A percentile compares a stretch with the other conserved stretches of the same genome.
phyloP scores from a whole-genome alignment of 2,113 vertebrate genomes.

The Mugil cephalus region DNA sequence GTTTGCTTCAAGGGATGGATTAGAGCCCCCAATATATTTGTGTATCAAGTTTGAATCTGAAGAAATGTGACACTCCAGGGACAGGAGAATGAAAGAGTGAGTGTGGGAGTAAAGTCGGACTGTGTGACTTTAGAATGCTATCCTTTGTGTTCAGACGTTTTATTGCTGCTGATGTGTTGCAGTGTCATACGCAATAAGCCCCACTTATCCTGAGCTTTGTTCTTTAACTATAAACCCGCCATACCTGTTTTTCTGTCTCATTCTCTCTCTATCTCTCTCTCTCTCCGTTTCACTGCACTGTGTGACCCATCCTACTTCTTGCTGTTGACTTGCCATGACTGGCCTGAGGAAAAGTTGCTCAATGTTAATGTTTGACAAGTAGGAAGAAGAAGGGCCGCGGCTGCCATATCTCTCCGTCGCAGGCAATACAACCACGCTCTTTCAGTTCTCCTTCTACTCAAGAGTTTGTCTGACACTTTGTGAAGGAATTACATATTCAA shows the following conservation, averaged over 20 bases:
- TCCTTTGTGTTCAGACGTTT: slow-evolving; percentile 1
- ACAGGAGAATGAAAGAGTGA: background rate
- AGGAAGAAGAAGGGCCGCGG: slow-evolving; percentile 73
- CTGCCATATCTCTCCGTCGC: slow-evolving; percentile 29
- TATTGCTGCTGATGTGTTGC: background rate
- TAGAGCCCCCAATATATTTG: background rate
- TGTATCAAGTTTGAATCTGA: background rate
- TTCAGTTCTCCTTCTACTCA: slow-evolving; percentile 54
- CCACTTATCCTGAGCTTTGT: slow-evolving; percentile 28
- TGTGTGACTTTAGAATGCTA: background rate
- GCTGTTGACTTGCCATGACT: slow-evolving; percentile 73
- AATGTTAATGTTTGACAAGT: slow-evolving; percentile 83
- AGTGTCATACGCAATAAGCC: slow-evolving; percentile 2
- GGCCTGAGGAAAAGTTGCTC: slow-evolving; percentile 69
- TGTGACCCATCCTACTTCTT: slow-evolving; percentile 65
- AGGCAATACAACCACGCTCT: slow-evolving; percentile 35
- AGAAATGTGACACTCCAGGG: background rate
- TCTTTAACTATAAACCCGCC: slow-evolving; percentile 75
- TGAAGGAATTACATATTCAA: slow-evolving; percentile 26
- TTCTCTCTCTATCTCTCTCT: slow-evolving; percentile 31
- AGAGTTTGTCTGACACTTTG: slow-evolving; percentile 22
- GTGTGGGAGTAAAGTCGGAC: slow-evolving; percentile 1
- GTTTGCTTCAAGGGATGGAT: background rate
- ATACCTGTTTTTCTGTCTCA: slow-evolving; percentile 75
- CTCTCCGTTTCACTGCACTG: slow-evolving; percentile 17